A percentile compares a stretch with the other conserved stretches of the same genome.
phyloP scores from a whole-genome alignment of 2,888 invertebrate genomes.

The Tenthredo distinguenda region DNA sequence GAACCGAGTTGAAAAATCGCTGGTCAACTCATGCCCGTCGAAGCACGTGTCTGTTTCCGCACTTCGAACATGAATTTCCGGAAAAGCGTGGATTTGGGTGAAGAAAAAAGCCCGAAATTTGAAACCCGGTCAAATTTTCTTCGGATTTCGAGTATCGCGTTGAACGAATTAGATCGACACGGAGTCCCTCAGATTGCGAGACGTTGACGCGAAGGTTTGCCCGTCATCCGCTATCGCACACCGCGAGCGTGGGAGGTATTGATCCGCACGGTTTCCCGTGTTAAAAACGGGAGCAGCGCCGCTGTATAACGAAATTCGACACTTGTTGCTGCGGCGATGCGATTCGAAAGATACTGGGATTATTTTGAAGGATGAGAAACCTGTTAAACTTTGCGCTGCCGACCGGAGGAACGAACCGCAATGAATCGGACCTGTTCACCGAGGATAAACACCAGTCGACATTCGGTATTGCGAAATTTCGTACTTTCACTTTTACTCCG shows the following conservation, averaged over 20 bases:
- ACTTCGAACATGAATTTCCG: background rate
- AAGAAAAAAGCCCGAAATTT: background rate
- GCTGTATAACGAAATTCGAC: background rate
- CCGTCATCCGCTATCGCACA: background rate
- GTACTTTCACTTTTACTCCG: constrained; percentile 22
- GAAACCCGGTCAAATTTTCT: background rate
- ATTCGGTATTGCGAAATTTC: constrained; percentile 15
- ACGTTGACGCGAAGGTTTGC: background rate
- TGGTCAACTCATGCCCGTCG: too few relatives aligned
- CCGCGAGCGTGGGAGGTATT: background rate
- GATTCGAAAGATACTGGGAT: background rate
- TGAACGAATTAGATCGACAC: background rate
- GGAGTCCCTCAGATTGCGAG: background rate
- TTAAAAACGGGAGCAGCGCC: background rate
- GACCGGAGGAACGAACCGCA: background rate
- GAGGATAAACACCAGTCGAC: background rate
- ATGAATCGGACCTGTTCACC: background rate
- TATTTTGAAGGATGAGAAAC: background rate
- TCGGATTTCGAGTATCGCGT: background rate
- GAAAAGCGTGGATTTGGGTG: background rate
- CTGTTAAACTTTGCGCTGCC: too few relatives aligned
- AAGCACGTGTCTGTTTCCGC: background rate
- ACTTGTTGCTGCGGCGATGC: background rate
- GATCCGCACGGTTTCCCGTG: background rate
- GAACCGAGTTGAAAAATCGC: background rate